These are phyloP conservation scores for Hipposideros armiger DNA, from an alignment of 2,113 vertebrate species.

Conservation along the genomic window DNA sequence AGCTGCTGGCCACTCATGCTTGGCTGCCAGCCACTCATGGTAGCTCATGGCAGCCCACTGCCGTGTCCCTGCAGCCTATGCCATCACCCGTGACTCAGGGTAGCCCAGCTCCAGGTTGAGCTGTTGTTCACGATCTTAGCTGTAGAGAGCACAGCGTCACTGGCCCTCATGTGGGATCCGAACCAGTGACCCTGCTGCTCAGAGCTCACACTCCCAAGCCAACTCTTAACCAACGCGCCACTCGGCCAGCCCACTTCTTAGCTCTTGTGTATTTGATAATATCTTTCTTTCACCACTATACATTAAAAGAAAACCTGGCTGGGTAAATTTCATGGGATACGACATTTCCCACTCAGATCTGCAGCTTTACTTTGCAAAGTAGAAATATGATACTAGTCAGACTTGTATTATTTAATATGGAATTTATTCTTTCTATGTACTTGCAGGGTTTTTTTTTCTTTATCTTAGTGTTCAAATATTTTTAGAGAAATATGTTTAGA, in stretches of 20 bases:
- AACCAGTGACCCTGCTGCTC: no score
- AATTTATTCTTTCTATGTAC: neutral
- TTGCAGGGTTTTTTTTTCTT: neutral
- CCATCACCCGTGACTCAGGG: no score
- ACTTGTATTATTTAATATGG: neutral
- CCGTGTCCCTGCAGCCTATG: no score
- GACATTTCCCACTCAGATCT: conserved; percentile 27
- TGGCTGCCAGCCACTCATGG: no score
- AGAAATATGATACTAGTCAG: neutral
- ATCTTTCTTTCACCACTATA: neutral
- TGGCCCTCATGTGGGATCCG: no score
- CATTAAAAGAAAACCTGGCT: neutral
- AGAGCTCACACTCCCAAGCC: no score
- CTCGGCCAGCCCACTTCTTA: neutral
- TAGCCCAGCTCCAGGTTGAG: no score
- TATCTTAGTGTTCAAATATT: conserved; percentile 30
- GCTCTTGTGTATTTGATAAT: neutral
- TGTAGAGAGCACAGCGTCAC: no score
- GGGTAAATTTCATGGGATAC: neutral
- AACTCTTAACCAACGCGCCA: no score
- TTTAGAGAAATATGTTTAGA: conserved; percentile 9
- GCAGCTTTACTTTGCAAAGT: neutral
- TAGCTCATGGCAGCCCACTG: no score
- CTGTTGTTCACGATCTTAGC: no score
- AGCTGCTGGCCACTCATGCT: no score